Evolutionary conservation across 2,888 invertebrate species (phyloP).

Genomic region (Oithona nana): DNA sequence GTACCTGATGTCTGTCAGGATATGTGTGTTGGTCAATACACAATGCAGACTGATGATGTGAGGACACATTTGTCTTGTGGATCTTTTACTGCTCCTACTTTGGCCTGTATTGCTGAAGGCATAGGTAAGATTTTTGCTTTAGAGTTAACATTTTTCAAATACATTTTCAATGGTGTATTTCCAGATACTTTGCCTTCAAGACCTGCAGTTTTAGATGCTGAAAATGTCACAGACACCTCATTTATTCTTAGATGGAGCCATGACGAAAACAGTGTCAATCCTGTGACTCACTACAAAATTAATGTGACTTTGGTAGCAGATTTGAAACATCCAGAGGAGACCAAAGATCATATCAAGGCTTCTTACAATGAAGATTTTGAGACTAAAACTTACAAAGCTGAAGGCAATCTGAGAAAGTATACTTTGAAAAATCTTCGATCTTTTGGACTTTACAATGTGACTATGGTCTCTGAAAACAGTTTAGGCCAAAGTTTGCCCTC

Average conservation of each 20-base stretch:
- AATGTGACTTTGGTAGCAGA: neutral
- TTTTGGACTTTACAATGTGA: conserved; percentile 11
- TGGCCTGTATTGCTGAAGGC: conserved; percentile 64
- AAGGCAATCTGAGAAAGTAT: neutral
- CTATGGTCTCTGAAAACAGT: conserved; percentile 5
- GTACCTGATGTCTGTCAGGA: conserved; percentile 69
- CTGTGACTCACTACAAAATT: neutral
- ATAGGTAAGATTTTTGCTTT: conserved; percentile 34
- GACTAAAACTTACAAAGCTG: neutral
- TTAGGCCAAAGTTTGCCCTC: conserved; percentile 11
- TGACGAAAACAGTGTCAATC: neutral
- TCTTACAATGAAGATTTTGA: neutral
- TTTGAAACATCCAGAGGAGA: neutral
- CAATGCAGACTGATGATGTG: conserved; percentile 59
- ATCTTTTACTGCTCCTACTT: conserved; percentile 55
- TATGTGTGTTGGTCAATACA: conserved; percentile 65
- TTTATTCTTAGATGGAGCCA: neutral
- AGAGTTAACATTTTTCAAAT: no score
- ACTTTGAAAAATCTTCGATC: neutral
- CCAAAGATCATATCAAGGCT: neutral
- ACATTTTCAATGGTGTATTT: no score
- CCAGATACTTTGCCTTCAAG: neutral
- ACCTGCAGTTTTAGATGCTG: neutral
- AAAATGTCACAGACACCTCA: neutral
- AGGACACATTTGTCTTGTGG: conserved; percentile 68